phyloP scores from a whole-genome alignment of 2,113 vertebrate genomes.

The Centropus unirufus region DNA sequence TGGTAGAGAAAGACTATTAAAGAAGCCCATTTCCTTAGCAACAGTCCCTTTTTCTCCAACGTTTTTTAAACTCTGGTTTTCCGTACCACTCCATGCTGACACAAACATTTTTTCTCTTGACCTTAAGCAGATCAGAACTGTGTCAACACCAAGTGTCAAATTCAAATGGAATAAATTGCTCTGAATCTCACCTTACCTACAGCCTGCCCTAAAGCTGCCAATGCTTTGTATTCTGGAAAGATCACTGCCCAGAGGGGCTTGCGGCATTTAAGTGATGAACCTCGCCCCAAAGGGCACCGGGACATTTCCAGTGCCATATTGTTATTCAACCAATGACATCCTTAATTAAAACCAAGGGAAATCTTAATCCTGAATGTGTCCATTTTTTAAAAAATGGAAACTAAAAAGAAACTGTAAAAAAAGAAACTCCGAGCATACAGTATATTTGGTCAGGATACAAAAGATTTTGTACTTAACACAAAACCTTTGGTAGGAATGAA shows the following conservation, averaged over 20 bases:
- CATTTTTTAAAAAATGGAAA: neutral
- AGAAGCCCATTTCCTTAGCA: neutral
- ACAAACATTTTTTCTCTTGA: slow-evolving; percentile 1
- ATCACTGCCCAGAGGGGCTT: neutral
- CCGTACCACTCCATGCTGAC: neutral
- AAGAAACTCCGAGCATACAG: neutral
- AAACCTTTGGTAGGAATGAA: neutral
- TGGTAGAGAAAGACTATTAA: neutral
- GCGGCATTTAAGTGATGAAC: neutral
- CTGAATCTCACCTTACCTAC: neutral
- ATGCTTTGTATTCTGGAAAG: neutral
- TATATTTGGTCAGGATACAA: neutral
- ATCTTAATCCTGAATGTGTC: neutral
- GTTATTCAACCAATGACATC: neutral
- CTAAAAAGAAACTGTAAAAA: neutral
- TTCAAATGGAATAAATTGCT: neutral
- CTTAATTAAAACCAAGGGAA: neutral
- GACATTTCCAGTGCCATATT: neutral
- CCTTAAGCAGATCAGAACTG: neutral
- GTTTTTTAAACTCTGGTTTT: neutral
- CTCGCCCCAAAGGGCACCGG: neutral
- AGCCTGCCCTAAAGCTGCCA: neutral
- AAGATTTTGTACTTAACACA: neutral
- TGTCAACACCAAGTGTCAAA: neutral
- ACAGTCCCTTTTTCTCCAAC: neutral